phyloP scores from a whole-genome alignment of 35 echinoderm and acorn worm species.

The Nesometra sesokonis region DNA sequence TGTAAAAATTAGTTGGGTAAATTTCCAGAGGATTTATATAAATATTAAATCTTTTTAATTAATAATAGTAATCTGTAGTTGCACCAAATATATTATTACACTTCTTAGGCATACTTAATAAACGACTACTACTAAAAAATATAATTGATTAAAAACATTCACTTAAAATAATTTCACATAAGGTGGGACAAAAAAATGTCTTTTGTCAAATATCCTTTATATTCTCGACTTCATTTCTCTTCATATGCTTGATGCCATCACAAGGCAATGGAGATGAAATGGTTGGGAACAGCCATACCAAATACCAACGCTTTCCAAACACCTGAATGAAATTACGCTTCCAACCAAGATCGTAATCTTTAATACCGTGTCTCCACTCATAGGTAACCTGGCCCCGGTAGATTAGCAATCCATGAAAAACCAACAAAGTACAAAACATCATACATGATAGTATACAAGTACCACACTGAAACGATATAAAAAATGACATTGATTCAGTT shows the following conservation, averaged over 20 bases:
- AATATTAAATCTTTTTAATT: too few species aligned
- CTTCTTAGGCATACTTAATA: too few species aligned
- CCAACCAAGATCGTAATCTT: conserved; percentile 56
- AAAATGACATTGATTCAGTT: conserved; percentile 55
- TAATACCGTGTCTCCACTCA: conserved; percentile 51
- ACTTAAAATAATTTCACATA: too few species aligned
- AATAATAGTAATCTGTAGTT: too few species aligned
- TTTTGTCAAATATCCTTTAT: conserved; percentile 47
- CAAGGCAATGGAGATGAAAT: conserved; percentile 69
- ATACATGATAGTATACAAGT: conserved; percentile 55
- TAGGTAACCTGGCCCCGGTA: conserved; percentile 58
- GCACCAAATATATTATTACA: too few species aligned
- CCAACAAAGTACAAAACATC: conserved; percentile 34
- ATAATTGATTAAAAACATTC: too few species aligned
- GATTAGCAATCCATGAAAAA: conserved; percentile 40
- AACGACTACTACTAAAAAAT: too few species aligned
- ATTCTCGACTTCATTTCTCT: neutral
- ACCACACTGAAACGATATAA: conserved; percentile 71
- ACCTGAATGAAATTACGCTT: conserved; percentile 44
- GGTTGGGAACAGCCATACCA: conserved; percentile 67
- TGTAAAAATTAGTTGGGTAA: too few species aligned
- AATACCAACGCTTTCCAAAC: conserved; percentile 71
- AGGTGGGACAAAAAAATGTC: too few species aligned
- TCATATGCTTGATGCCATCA: conserved; percentile 65
- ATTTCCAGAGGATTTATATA: too few species aligned